phyloP scores from a whole-genome alignment of 2,113 vertebrate species.

The Rhinoderma darwinii region DNA sequence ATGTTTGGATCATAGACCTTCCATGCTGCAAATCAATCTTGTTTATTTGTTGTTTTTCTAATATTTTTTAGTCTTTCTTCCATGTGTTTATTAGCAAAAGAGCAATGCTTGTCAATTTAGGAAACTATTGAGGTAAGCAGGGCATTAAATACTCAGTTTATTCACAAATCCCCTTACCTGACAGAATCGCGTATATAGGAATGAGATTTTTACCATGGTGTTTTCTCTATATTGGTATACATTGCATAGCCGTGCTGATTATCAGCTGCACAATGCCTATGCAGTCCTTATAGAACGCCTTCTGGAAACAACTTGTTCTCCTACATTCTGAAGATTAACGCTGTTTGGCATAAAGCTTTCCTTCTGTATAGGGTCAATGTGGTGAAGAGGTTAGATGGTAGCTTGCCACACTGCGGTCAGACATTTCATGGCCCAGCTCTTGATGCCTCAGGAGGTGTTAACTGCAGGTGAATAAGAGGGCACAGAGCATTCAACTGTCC shows the following conservation, averaged over 20 bases:
- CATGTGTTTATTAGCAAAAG: too few species aligned
- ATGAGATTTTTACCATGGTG: not conserved
- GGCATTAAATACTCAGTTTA: not conserved
- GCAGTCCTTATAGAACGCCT: not conserved
- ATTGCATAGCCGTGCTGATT: not conserved
- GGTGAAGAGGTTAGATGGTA: constrained; percentile 36
- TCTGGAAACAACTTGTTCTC: not conserved
- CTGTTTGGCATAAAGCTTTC: constrained; percentile 11
- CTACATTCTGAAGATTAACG: not conserved
- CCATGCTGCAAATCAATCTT: too few species aligned
- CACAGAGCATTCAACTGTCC: constrained; percentile 33
- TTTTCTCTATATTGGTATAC: not conserved
- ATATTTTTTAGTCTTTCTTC: too few species aligned
- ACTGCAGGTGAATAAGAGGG: constrained; percentile 54
- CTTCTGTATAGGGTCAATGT: not conserved
- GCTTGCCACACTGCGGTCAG: constrained; percentile 1
- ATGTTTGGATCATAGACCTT: too few species aligned
- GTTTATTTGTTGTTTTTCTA: too few species aligned
- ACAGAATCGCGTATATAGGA: not conserved
- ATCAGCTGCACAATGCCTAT: not conserved
- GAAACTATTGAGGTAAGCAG: not conserved
- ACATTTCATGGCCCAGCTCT: constrained; percentile 22
- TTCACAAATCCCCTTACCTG: not conserved
- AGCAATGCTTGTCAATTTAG: not conserved
- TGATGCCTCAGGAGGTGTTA: constrained; percentile 47